Conservation (phyloP, 2,797 vertebrate species). For the Rhodeus uyekii region DNA sequence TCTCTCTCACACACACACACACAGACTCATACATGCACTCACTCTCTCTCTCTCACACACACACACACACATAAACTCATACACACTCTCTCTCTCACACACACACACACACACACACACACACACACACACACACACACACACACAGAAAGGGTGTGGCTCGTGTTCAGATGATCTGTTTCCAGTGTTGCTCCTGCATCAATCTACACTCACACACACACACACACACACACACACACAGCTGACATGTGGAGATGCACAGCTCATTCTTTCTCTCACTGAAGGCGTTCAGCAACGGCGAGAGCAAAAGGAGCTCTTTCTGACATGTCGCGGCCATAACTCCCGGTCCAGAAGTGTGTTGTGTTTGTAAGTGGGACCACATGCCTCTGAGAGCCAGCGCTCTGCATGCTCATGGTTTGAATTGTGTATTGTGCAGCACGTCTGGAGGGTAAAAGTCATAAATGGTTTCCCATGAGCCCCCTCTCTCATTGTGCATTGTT, state of each 20-base stretch:
- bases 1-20: too few relatives aligned
- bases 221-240: not conserved
- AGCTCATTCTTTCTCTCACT: not conserved
- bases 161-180: not conserved
- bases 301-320: too few relatives aligned
- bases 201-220: not conserved
- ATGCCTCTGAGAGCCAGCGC: not conserved
- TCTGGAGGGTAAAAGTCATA: slow-evolving; percentile 24
- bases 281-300: too few relatives aligned
- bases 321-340: not conserved
- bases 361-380: not conserved
- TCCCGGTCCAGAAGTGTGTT: not conserved
- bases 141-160: not conserved
- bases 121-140: too few relatives aligned
- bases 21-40: too few relatives aligned
- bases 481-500: slow-evolving; percentile 49
- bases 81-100: too few relatives aligned
- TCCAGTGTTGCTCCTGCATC: not conserved
- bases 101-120: too few relatives aligned
- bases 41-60: too few relatives aligned
- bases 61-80: too few relatives aligned
- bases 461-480: slow-evolving; percentile 21
- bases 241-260: not conserved
- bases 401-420: not conserved
- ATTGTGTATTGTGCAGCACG: slow-evolving; percentile 9